phyloP scores from a whole-genome alignment of 1,140 invertebrate species.

The Drosophila ironensis region DNA sequence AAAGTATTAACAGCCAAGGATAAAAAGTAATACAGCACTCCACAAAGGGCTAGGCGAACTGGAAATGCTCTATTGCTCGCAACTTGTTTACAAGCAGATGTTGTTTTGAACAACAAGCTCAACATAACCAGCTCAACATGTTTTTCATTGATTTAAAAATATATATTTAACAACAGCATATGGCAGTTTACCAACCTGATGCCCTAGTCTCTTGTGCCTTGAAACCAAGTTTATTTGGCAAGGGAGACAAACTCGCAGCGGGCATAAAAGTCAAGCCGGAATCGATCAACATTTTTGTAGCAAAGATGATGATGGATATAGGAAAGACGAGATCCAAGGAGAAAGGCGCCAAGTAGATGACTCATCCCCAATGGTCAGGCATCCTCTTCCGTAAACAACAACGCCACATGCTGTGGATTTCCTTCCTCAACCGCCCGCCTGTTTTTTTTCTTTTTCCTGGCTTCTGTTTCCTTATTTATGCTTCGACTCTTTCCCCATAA shows the following conservation, averaged over 20 bases:
- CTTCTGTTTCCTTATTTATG: slow-evolving; percentile 9
- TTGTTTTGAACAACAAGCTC: not conserved
- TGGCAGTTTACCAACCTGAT: no score
- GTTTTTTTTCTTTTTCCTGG: not conserved
- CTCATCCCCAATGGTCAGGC: slow-evolving; percentile 39
- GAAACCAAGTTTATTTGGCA: not conserved
- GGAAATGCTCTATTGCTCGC: slow-evolving; percentile 6
- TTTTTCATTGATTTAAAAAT: no score
- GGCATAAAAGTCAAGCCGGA: slow-evolving; percentile 50
- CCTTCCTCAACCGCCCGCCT: not conserved
- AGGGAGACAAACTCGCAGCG: slow-evolving; percentile 20
- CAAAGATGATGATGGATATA: slow-evolving; percentile 31
- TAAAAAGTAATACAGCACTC: not conserved
- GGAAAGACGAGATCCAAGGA: not conserved
- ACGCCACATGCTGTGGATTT: slow-evolving; percentile 23
- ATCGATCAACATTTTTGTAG: slow-evolving; percentile 59
- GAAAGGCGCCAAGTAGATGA: slow-evolving; percentile 43
- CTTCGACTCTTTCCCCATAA: slow-evolving; percentile 41
- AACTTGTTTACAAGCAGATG: not conserved
- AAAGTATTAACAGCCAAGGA: slow-evolving; percentile 39
- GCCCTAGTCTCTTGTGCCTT: not conserved
- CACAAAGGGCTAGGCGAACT: no score
- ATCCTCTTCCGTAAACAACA: slow-evolving; percentile 63
- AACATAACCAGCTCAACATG: not conserved
- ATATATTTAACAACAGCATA: not conserved